Evolutionary conservation across 1,140 invertebrate genomes (phyloP), one percentile per base, ranked within the genome.

Genomic region (Drosophila simulans): DNA sequence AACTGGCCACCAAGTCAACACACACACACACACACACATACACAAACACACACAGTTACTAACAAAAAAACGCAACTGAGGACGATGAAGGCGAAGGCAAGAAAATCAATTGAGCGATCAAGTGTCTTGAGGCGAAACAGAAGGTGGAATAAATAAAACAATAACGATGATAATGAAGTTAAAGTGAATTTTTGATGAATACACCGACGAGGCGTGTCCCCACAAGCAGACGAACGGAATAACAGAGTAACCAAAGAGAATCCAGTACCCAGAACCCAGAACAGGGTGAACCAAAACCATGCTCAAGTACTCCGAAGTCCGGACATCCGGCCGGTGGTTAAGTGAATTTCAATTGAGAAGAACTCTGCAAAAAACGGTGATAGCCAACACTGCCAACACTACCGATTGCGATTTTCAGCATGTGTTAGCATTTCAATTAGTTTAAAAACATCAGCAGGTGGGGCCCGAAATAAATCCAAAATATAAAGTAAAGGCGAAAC

Each of bases 121-220:
- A 91, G 89, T 91, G 89, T 91, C 89, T 91, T 91, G 89, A 91
- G 89, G 89, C 89, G 89, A 91, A 91, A 91, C 89, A 91, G 89
- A 91, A 91, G 89, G 89, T 91, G 89, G 89, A 91, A 91, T 91
- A 91, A 91, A 91, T 91, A 91, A 91, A 91, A 91, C 89, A 91
- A 91, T 91, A 91, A 91, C 83, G 72, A 91, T 91, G 89, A 91
- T 91, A 91, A 91, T 91, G 89, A 91, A 91, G 89, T 91, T 91
- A 91, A 91, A 91, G 89, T 91, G 89, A 91, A 91, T 91, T 91
- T 75, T 91, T 91, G 86, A 89, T 89, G 84, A 88, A 86, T 86
- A 86, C 63, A 70, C 83, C 80, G 79, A 80, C 80, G 77, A 83
- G 84, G 85, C 84, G 84, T 89, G 76, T 77, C 74, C 54, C 64